A percentile compares a stretch with the other conserved stretches of the same genome.
Evolutionary conservation across 2,888 invertebrate genomes (phyloP).

Genomic region (Eilema sororculum): DNA sequence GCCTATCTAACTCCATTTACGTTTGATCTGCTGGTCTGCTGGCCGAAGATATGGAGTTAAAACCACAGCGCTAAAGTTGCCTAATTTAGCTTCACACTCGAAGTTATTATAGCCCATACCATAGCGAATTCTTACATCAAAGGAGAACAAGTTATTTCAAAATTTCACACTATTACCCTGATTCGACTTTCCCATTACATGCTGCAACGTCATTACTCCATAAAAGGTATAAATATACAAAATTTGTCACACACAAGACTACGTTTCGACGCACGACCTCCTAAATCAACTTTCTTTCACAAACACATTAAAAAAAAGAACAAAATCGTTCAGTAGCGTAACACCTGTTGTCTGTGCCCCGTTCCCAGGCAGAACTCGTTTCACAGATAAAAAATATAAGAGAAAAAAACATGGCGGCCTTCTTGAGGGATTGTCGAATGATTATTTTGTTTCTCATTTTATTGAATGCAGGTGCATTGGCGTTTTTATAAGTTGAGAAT

Average conservation of each 20-base stretch:
- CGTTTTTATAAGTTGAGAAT: slow-evolving; percentile 47
- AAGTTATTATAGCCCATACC: neutral
- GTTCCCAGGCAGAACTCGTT: slow-evolving; percentile 80
- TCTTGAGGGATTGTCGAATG: slow-evolving; percentile 57
- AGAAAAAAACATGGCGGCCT: slow-evolving; percentile 63
- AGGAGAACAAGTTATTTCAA: slow-evolving; percentile 20
- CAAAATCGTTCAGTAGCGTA: slow-evolving; percentile 69
- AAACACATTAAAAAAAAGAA: slow-evolving; percentile 52
- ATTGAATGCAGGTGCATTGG: slow-evolving; percentile 64
- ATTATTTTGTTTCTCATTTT: slow-evolving; percentile 73
- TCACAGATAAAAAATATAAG: slow-evolving; percentile 64
- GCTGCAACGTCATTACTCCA: slow-evolving; percentile 25
- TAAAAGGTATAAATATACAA: slow-evolving; percentile 47
- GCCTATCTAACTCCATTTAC: no score
- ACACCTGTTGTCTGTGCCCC: slow-evolving; percentile 78
- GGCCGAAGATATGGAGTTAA: no score
- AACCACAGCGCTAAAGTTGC: neutral
- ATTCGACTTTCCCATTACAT: slow-evolving; percentile 12
- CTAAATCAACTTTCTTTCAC: slow-evolving; percentile 56
- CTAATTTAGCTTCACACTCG: neutral
- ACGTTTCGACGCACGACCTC: slow-evolving; percentile 55
- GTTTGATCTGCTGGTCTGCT: no score
- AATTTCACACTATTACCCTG: slow-evolving; percentile 44
- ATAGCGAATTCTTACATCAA: slow-evolving; percentile 1
- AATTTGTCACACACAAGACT: slow-evolving; percentile 54